Base-by-base conservation (phyloP, 53 echinoderm and acorn worm species). In the Echinometra lucunter region DNA sequence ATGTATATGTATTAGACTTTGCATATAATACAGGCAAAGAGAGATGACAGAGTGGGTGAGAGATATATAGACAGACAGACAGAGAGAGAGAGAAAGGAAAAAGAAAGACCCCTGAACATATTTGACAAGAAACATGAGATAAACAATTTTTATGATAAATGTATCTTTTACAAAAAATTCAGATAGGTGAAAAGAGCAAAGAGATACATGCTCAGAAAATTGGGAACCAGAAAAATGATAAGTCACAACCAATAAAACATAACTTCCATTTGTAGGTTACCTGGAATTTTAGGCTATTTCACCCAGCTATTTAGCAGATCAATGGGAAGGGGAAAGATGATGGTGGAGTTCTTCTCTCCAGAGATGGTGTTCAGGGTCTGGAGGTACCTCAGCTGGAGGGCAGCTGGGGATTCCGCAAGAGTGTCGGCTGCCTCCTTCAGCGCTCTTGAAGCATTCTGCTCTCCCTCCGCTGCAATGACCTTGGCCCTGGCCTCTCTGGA, bases 301-400 rank as follows among this genome's bases (percentile, higher is more conserved):
- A 85, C 49, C 85, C 85, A 85, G 49, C 85, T 92, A 28, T 74
- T 95, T 18, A 99, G 92, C 38, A 99, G 95, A 92, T 99, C 98
- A 58, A 99, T 97, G 5, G 99, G 99, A 82, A 99, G 89, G 32
- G 99, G 99, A 95, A 99, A 99, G 92, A 99, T 97, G 90, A 99
- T 99, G 58, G 99, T 99, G 32, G 99, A 99, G 94, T 98, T 98
- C 97, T 97, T 98, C 93, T 98, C 98, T 3, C 97, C 98, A 34
- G 98, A 97, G 88, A 98, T 99, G 95, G 97, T 98, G 95, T 99
- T 98, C 63, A 99, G 96, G 5, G 99, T 99, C 93, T 99, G 99
- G 34, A 99, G 92, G 81, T 99, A 99, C 38, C 99, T 96, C 88
- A 99, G 99, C 91, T 99, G 99, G 3, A 99, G 97, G 57, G 99